phyloP scores from a whole-genome alignment of 2,888 invertebrate species.

The Archaeoteleia sp. region DNA sequence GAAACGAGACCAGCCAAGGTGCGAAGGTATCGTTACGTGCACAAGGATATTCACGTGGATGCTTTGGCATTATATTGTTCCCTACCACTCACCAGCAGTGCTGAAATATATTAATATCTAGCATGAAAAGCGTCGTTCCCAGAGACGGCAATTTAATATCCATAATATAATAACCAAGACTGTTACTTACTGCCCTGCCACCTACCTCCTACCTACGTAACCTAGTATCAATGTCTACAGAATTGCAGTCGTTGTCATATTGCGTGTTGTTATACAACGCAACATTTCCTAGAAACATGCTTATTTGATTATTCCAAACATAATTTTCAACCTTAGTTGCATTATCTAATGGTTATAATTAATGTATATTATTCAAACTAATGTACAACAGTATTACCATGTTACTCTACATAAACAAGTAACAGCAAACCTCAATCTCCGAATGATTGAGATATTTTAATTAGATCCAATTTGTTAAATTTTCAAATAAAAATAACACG shows the following conservation, averaged over 20 bases:
- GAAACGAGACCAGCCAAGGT: constrained; percentile 33
- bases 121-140: constrained; percentile 54
- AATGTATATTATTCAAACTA: too few species aligned
- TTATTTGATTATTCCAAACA: constrained; percentile 2
- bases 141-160: constrained; percentile 66
- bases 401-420: too few species aligned
- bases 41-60: constrained; percentile 52
- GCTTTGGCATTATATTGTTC: constrained; percentile 47
- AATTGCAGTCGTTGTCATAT: constrained; percentile 43
- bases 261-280: constrained; percentile 37
- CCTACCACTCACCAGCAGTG: constrained; percentile 61
- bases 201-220: not conserved
- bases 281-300: too few species aligned
- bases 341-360: too few species aligned
- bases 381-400: too few species aligned
- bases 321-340: too few species aligned
- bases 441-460: too few species aligned
- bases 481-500: too few species aligned
- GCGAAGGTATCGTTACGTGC: constrained; percentile 56
- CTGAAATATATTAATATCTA: constrained; percentile 68
- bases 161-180: constrained; percentile 59
- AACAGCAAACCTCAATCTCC: too few species aligned
- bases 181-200: constrained; percentile 24
- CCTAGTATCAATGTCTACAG: constrained; percentile 10
- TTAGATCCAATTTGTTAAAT: too few species aligned